phyloP scores from a whole-genome alignment of 2,797 vertebrate genomes.

The Thamnophis elegans region DNA sequence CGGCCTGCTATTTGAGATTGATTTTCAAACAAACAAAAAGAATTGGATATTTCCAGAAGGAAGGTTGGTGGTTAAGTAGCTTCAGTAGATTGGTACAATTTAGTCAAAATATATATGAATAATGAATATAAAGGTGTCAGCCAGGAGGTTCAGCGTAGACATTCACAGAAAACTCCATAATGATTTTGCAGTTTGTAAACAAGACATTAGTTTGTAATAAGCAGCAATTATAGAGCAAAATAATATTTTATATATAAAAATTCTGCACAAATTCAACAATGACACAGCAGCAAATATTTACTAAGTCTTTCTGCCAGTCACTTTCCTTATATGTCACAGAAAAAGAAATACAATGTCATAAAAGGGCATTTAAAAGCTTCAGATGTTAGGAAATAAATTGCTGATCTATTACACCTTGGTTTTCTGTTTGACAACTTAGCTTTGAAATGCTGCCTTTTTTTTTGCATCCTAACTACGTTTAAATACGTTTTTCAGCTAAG shows the following conservation, averaged over 20 bases:
- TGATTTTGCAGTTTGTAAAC: slow-evolving; percentile 42
- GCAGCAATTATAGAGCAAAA: slow-evolving; percentile 45
- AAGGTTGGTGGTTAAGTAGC: neutral
- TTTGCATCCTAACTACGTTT: slow-evolving; percentile 56
- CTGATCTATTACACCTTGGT: slow-evolving; percentile 62
- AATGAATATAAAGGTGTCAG: slow-evolving; percentile 18
- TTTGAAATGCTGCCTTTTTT: slow-evolving; percentile 45
- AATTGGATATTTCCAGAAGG: neutral
- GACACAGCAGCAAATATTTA: slow-evolving; percentile 32
- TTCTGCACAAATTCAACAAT: slow-evolving; percentile 38
- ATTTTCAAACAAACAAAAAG: slow-evolving; percentile 5
- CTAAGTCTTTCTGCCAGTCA: neutral
- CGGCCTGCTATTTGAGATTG: no score
- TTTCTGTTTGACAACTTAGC: slow-evolving; percentile 64
- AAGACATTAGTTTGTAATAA: slow-evolving; percentile 41
- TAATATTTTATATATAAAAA: neutral
- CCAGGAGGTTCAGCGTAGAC: neutral
- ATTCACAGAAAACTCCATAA: slow-evolving; percentile 15
- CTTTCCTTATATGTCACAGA: neutral
- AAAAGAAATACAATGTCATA: slow-evolving; percentile 4
- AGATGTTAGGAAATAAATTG: slow-evolving; percentile 63
- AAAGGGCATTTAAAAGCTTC: slow-evolving; percentile 48
- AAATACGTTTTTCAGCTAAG: slow-evolving; percentile 51
- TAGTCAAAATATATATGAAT: neutral
- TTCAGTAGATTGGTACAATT: neutral